phyloP scores from a whole-genome alignment of 2,113 vertebrate species.

The Odocoileus hemionus region DNA sequence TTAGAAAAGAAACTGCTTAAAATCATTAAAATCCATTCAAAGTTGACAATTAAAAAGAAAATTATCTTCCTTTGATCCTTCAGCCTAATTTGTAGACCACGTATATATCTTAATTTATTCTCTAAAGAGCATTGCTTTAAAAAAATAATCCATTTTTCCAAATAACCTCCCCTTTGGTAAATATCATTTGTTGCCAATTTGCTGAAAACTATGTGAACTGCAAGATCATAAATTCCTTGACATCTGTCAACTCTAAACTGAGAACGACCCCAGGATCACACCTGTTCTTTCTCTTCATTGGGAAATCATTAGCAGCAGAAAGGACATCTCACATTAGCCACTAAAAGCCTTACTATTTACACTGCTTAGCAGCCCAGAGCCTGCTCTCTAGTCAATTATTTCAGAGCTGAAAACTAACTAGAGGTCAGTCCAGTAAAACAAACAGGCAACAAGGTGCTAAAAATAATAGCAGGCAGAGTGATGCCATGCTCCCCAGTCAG shows the following conservation, averaged over 20 bases:
- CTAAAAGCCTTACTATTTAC: background rate
- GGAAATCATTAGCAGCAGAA: background rate
- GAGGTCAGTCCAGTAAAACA: background rate
- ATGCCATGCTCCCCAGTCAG: accelerated
- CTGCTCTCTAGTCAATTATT: background rate
- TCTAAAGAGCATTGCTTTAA: background rate
- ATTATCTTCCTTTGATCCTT: background rate
- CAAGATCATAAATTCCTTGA: background rate
- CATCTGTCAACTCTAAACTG: background rate
- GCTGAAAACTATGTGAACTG: background rate
- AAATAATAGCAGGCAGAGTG: background rate
- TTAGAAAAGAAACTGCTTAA: background rate
- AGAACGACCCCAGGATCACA: background rate
- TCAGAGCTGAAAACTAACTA: background rate
- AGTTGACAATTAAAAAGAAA: background rate
- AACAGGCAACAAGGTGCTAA: background rate
- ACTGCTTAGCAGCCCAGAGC: background rate
- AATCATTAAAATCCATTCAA: background rate
- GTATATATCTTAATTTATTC: background rate
- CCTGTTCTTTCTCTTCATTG: background rate
- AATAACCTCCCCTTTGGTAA: background rate
- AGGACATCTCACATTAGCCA: background rate
- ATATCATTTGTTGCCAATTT: background rate
- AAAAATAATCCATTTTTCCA: background rate
- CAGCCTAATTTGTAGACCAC: background rate